Evolutionary conservation across 2,113 vertebrate species (phyloP).

Genomic region (Gavia stellata): DNA sequence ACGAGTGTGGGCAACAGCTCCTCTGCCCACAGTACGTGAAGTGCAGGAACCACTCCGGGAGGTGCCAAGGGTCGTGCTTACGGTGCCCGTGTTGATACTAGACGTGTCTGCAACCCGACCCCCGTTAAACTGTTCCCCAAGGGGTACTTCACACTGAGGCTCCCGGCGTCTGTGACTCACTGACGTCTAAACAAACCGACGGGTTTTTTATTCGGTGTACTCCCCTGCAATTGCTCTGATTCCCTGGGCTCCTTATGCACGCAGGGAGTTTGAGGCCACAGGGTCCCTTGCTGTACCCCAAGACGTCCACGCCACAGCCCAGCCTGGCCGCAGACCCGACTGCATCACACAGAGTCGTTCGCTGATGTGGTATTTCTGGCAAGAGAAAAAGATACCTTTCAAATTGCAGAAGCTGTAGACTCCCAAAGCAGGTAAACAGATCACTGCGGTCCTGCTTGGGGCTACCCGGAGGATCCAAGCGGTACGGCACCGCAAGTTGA

Average conservation of each 20-base stretch:
- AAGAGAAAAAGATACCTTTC: background rate
- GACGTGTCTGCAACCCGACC: too few relatives aligned
- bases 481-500: background rate
- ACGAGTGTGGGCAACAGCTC: accelerated
- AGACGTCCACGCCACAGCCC: background rate
- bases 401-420: background rate
- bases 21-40: accelerated
- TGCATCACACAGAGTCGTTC: background rate
- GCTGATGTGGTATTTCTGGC: background rate
- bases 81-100: background rate
- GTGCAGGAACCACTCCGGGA: background rate
- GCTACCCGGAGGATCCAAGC: background rate
- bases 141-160: too few relatives aligned
- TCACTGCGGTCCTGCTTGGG: background rate
- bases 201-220: background rate
- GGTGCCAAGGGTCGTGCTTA: accelerated
- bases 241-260: background rate
- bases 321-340: background rate
- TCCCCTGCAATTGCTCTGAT: background rate
- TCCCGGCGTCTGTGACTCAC: background rate
- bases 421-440: background rate
- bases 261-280: background rate
- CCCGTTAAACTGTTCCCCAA: background rate
- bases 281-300: background rate
- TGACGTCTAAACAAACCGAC: background rate